phyloP scores from a whole-genome alignment of 2,888 invertebrate genomes.

The Hydropsyche betteni region DNA sequence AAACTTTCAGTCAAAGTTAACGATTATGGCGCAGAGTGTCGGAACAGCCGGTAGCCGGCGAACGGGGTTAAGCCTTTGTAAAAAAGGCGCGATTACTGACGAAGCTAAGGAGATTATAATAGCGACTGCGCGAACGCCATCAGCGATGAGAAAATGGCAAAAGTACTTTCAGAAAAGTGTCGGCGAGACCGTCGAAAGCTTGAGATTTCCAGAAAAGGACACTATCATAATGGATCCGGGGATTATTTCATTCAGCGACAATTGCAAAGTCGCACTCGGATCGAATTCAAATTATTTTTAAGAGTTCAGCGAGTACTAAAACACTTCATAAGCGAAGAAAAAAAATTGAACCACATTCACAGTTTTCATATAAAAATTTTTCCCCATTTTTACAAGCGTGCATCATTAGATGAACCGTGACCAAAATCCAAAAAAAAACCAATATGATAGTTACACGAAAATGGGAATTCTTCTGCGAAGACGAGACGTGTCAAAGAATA shows the following conservation, averaged over 20 bases:
- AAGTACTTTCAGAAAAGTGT: slow-evolving; percentile 26
- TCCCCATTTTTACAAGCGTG: neutral
- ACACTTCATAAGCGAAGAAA: neutral
- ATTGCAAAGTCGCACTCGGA: slow-evolving; percentile 1
- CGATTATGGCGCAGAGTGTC: slow-evolving; percentile 28
- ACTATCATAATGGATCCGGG: slow-evolving; percentile 24
- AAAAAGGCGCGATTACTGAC: slow-evolving; percentile 43
- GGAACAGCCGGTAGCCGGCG: slow-evolving; percentile 6
- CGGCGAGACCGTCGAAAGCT: neutral
- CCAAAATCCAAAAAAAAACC: slow-evolving; percentile 1
- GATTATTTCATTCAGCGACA: slow-evolving; percentile 21
- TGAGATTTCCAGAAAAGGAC: slow-evolving; percentile 17
- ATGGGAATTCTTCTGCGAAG: neutral
- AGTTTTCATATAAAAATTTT: neutral
- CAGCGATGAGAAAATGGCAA: slow-evolving; percentile 37
- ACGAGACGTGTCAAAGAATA: slow-evolving; percentile 9
- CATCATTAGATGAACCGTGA: slow-evolving; percentile 16
- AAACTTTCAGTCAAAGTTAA: slow-evolving; percentile 26
- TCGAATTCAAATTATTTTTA: neutral
- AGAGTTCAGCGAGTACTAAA: neutral
- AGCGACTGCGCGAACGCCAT: slow-evolving; percentile 37
- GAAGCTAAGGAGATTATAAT: slow-evolving; percentile 48
- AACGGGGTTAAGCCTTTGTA: slow-evolving; percentile 31
- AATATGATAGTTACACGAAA: slow-evolving; percentile 5
- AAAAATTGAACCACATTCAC: neutral